Evolutionary conservation across 2,888 invertebrate genomes (phyloP).

Genomic region (Iphiclides podalirius): DNA sequence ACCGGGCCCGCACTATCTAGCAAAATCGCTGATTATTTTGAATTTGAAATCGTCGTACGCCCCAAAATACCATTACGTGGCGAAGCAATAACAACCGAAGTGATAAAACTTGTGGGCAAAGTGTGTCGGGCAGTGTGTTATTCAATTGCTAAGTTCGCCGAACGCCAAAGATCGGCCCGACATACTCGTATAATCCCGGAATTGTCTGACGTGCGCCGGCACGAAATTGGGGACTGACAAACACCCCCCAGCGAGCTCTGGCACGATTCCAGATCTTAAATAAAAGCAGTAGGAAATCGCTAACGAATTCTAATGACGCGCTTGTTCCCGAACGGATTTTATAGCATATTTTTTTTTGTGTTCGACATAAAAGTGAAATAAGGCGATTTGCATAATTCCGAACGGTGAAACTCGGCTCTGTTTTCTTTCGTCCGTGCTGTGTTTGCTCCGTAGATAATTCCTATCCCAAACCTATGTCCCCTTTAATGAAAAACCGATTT

Average conservation of each 20-base stretch:
- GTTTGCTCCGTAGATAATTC: too few species aligned
- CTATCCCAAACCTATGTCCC: too few species aligned
- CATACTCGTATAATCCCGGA: not conserved
- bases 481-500: too few species aligned
- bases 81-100: too few species aligned
- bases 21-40: too few species aligned
- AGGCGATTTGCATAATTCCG: conserved; percentile 6
- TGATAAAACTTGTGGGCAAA: too few species aligned
- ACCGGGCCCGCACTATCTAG: too few species aligned
- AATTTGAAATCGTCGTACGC: too few species aligned
- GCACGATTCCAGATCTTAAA: conserved; percentile 18
- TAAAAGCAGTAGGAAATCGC: conserved; percentile 13
- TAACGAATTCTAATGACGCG: conserved; percentile 18
- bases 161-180: not conserved
- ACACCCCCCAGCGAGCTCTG: conserved; percentile 4
- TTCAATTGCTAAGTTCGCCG: too few species aligned
- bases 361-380: not conserved
- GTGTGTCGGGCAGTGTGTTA: too few species aligned
- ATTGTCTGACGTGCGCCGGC: conserved; percentile 1
- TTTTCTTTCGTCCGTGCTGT: not conserved
- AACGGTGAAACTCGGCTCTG: conserved; percentile 5
- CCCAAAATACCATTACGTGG: too few species aligned
- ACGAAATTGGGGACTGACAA: conserved; percentile 8
- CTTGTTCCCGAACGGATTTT: conserved; percentile 1
- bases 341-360: conserved; percentile 3